phyloP scores from a whole-genome alignment of 2,888 invertebrate genomes.

The Baccha elongata region DNA sequence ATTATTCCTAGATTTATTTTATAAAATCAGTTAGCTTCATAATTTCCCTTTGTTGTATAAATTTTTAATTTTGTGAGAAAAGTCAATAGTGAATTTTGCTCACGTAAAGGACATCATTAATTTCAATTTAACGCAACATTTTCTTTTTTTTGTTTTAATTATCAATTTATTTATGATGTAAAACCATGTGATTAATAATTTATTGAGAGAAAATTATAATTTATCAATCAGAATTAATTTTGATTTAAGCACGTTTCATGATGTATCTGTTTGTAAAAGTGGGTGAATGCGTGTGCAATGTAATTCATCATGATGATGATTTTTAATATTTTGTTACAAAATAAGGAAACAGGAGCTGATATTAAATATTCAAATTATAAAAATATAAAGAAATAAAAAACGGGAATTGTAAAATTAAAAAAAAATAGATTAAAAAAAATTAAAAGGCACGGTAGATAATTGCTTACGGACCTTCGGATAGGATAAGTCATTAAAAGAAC shows the following conservation, averaged over 20 bases:
- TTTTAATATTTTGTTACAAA: constrained; percentile 18
- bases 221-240: constrained; percentile 63
- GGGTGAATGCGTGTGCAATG: neutral
- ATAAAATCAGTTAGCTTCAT: neutral
- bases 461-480: neutral
- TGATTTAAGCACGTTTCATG: constrained; percentile 45
- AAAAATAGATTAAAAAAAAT: constrained; percentile 50
- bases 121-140: constrained; percentile 9
- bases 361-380: constrained; percentile 45
- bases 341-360: constrained; percentile 21
- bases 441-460: neutral
- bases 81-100: neutral
- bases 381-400: neutral
- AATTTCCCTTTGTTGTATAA: too few species aligned
- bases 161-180: constrained; percentile 50
- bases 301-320: neutral
- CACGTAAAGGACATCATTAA: constrained; percentile 10
- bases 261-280: too few species aligned
- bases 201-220: constrained; percentile 40
- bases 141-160: constrained; percentile 15
- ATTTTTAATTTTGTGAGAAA: too few species aligned
- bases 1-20: neutral
- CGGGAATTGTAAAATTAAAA: neutral
- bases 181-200: constrained; percentile 38
- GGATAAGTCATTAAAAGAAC: neutral